Evolutionary conservation across 2,888 invertebrate genomes (phyloP), one percentile per base, ranked within the genome.

Genomic region (Drosophila dives): DNA sequence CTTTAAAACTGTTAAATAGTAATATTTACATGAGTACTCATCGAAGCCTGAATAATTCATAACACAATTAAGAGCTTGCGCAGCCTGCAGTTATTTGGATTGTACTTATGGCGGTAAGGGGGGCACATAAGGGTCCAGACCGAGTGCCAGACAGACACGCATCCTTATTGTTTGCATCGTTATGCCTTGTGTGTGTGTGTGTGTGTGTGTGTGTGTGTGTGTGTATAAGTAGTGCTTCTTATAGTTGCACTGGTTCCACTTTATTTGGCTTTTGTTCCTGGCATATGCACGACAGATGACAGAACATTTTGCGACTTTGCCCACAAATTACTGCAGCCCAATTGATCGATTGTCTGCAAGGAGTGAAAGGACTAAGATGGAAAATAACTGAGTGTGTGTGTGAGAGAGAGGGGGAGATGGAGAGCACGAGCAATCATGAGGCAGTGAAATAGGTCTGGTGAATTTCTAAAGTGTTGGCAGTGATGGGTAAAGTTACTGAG

Each of bases 311-410:
- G 83, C 75, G 81, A 77, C 80, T 72, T 72, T 80, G 73, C 85
- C 89, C 89, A 80, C 89, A 86, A 86, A 86, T 90, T 89, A 86
- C 89, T 89, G 89, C 87, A 81, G 87, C 86, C 81, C 84, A 89
- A 86, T 86, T 86, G 85, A 86, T 90, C 85, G 85, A 90, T 86
- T 86, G 85, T 83, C 78, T 74, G 86, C 53, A 60, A 66, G 72
- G 58, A 83, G 72, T 55, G 77, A 56, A 61, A 55, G 29, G 42
- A 58, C 50, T 49, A 23, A 29, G 20, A 34, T 1, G 12, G 48
- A 17, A 38, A 40, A 36, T 11, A 23, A 2, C 7, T 20, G 4
- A 23, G 12, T 20, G 23, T 20, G 20, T 45, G 20, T 3, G 12
- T 12, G 34, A 4, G 12, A 8, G 23, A 63, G 36, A 26, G 38